Evolutionary conservation across 2,888 invertebrate species (phyloP).

Genomic region (Tineola bisselliella): DNA sequence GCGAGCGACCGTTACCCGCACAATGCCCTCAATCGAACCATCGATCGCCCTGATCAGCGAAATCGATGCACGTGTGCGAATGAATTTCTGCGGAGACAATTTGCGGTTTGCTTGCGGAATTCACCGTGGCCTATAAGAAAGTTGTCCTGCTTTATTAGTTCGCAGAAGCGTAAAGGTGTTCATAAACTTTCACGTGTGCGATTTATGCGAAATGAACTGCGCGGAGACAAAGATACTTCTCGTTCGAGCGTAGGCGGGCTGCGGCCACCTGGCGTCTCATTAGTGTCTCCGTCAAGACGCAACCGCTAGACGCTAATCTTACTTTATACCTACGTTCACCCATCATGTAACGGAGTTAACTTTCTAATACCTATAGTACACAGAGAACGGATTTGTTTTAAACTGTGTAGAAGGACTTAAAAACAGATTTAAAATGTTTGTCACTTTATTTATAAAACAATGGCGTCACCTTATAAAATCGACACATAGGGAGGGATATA

Average conservation of each 20-base stretch:
- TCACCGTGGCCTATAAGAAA: constrained; percentile 36
- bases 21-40: constrained; percentile 66
- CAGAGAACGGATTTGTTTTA: neutral
- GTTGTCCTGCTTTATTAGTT: constrained; percentile 49
- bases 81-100: constrained; percentile 40
- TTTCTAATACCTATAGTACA: neutral
- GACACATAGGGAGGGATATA: neutral
- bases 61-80: constrained; percentile 56
- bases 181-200: constrained; percentile 65
- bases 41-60: constrained; percentile 56
- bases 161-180: constrained; percentile 58
- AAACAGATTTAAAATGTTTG: no score
- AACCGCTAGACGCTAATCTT: constrained; percentile 3
- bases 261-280: constrained; percentile 62
- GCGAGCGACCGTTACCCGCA: constrained; percentile 66
- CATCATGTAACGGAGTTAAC: constrained; percentile 3
- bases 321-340: neutral
- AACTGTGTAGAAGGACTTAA: no score
- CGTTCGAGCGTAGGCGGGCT: constrained; percentile 54
- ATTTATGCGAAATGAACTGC: constrained; percentile 51
- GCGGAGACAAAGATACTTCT: constrained; percentile 57
- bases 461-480: neutral
- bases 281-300: constrained; percentile 37
- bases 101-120: constrained; percentile 33
- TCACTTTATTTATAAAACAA: neutral